Conservation (phyloP, 2,888 invertebrate species). For the Lasioglossum figueresi region DNA sequence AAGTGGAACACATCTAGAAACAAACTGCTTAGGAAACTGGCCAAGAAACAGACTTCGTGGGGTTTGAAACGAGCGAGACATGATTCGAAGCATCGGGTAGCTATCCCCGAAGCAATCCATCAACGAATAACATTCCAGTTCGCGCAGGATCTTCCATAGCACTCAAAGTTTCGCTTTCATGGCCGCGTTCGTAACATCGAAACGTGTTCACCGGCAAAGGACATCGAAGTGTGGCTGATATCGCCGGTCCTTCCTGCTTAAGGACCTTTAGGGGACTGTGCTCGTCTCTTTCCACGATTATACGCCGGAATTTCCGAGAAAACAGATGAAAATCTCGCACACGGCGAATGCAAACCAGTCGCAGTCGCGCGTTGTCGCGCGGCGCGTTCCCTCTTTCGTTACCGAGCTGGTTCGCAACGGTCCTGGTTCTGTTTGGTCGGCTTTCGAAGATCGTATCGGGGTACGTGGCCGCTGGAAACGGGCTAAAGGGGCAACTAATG, state of each 20-base stretch:
- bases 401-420: conserved; percentile 34
- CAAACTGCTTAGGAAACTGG: neutral
- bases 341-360: conserved; percentile 79
- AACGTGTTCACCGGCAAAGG: conserved; percentile 23
- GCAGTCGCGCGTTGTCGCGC: conserved; percentile 69
- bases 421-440: conserved; percentile 39
- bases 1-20: neutral
- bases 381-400: conserved; percentile 33
- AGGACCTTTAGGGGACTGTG: conserved; percentile 26
- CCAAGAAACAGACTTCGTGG: too few species aligned
- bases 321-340: conserved; percentile 81
- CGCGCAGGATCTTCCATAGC: neutral
- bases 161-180: conserved; percentile 14
- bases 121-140: neutral
- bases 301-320: conserved; percentile 77
- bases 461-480: conserved; percentile 61
- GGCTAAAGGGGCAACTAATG: conserved; percentile 71
- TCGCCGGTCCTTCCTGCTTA: conserved; percentile 29
- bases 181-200: neutral
- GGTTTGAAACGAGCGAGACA: neutral
- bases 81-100: neutral
- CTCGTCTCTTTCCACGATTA: conserved; percentile 26
- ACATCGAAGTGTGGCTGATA: conserved; percentile 22
- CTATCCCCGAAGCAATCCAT: neutral
- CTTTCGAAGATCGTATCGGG: conserved; percentile 75